Percentiles rank a stretch among this genome's conserved stretches.
Evolutionary conservation across 2,797 vertebrate genomes (phyloP).

Genomic region (Astyanax mexicanus): DNA sequence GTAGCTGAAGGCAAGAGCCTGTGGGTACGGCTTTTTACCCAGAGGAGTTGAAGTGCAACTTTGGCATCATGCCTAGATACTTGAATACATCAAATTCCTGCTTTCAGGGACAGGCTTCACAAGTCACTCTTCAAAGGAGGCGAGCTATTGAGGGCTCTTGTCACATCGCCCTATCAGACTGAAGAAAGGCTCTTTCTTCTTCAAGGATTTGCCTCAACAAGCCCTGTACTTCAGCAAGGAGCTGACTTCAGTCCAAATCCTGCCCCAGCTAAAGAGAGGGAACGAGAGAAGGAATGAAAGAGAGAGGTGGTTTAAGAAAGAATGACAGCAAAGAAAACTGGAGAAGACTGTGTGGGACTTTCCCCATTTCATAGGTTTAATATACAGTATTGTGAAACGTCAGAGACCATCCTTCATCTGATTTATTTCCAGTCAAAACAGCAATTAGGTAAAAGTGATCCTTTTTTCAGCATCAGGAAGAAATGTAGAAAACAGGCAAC

Average conservation of each 20-base stretch:
- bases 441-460: too few species aligned
- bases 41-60: conserved; percentile 57
- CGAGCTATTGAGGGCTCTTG: conserved; percentile 59
- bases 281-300: background rate
- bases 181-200: conserved; percentile 60
- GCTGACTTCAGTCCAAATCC: conserved; percentile 57
- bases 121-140: conserved; percentile 61
- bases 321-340: conserved; percentile 42
- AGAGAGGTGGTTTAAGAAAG: conserved; percentile 62
- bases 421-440: too few species aligned
- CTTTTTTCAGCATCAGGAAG: too few species aligned
- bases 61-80: conserved; percentile 62
- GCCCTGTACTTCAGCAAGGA: conserved; percentile 57
- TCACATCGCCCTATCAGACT: conserved; percentile 59
- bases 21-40: conserved; percentile 12
- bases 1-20: background rate
- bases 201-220: conserved; percentile 63
- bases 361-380: background rate
- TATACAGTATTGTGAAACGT: background rate
- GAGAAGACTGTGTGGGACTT: conserved; percentile 66
- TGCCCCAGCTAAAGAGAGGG: conserved; percentile 57
- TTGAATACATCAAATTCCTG: conserved; percentile 67
- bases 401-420: too few species aligned
- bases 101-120: conserved; percentile 59
- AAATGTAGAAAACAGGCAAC: too few species aligned